These are phyloP conservation scores for Caenorhabditis panamensis DNA, from an alignment of 2,888 invertebrate genomes.

Conservation along the genomic window DNA sequence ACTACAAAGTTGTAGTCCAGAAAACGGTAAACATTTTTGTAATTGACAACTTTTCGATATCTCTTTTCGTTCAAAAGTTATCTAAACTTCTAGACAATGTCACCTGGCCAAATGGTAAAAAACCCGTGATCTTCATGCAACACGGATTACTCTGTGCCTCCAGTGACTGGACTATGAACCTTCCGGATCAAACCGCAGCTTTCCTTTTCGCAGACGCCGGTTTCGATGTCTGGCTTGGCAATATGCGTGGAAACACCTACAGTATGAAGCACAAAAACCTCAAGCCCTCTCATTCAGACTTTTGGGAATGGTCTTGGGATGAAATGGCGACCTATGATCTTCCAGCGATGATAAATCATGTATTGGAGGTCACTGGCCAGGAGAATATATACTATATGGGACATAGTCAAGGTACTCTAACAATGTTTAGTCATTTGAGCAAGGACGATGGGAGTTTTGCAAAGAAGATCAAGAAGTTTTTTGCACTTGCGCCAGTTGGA, in stretches of 20 bases:
- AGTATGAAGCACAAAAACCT: slow-evolving; percentile 63
- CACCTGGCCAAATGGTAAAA: slow-evolving; percentile 57
- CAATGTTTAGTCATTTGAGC: slow-evolving; percentile 75
- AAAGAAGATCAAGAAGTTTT: slow-evolving; percentile 77
- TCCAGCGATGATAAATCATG: slow-evolving; percentile 88
- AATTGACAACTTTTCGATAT: too few relatives aligned
- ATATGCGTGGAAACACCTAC: slow-evolving; percentile 74
- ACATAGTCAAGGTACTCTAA: slow-evolving; percentile 87
- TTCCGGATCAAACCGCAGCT: slow-evolving; percentile 71
- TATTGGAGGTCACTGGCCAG: slow-evolving; percentile 84
- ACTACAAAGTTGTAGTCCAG: too few relatives aligned
- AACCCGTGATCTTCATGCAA: slow-evolving; percentile 85
- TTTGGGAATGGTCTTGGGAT: slow-evolving; percentile 85
- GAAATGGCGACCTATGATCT: slow-evolving; percentile 91
- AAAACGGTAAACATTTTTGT: too few relatives aligned
- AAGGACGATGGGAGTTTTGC: slow-evolving; percentile 64
- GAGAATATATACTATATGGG: slow-evolving; percentile 88
- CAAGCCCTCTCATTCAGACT: slow-evolving; percentile 62
- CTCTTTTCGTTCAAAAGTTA: too few relatives aligned
- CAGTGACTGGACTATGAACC: slow-evolving; percentile 73
- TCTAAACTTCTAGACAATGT: too few relatives aligned
- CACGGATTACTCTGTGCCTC: slow-evolving; percentile 85
- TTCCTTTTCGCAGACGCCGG: slow-evolving; percentile 83
- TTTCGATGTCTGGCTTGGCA: slow-evolving; percentile 84
- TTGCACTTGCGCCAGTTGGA: slow-evolving; percentile 79